These are phyloP conservation scores for Leptinotarsa lineolata DNA, from an alignment of 1,140 invertebrate genomes.

Conservation along the genomic window DNA sequence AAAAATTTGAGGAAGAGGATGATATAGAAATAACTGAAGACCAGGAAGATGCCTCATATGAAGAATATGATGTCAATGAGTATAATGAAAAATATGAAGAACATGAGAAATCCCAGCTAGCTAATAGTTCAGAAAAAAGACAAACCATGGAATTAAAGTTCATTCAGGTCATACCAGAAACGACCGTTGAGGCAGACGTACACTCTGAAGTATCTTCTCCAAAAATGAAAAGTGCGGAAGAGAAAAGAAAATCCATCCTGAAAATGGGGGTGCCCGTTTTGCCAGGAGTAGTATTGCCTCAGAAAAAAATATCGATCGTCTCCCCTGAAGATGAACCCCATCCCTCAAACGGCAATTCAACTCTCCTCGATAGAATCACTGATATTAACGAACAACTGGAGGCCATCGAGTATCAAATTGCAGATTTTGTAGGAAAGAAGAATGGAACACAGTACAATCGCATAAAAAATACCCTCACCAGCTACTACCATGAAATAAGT, in stretches of 20 bases:
- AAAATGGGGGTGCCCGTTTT: conserved; percentile 46
- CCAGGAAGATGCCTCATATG: neutral
- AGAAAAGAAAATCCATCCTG: conserved; percentile 42
- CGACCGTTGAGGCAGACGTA: conserved; percentile 9
- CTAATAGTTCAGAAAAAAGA: conserved; percentile 28
- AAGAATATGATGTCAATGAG: conserved; percentile 22
- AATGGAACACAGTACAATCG: conserved; percentile 34
- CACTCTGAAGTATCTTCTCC: conserved; percentile 25
- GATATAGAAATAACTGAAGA: conserved; percentile 18
- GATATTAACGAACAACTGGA: conserved; percentile 35
- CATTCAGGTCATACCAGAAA: conserved; percentile 33
- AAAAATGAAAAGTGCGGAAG: conserved; percentile 29
- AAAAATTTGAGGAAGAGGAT: conserved; percentile 29
- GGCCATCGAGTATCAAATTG: conserved; percentile 40
- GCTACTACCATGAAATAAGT: conserved; percentile 21
- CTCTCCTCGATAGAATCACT: conserved; percentile 30
- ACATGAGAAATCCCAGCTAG: neutral
- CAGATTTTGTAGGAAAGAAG: conserved; percentile 42
- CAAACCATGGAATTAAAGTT: conserved; percentile 40
- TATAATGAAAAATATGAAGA: neutral
- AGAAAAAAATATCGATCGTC: conserved; percentile 22
- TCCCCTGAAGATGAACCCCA: conserved; percentile 5
- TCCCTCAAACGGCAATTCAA: conserved; percentile 18
- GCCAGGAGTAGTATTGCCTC: conserved; percentile 41
- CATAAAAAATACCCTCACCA: conserved; percentile 29